Conservation (phyloP, 2,113 vertebrate species). For the Phylloscopus trochilus region DNA sequence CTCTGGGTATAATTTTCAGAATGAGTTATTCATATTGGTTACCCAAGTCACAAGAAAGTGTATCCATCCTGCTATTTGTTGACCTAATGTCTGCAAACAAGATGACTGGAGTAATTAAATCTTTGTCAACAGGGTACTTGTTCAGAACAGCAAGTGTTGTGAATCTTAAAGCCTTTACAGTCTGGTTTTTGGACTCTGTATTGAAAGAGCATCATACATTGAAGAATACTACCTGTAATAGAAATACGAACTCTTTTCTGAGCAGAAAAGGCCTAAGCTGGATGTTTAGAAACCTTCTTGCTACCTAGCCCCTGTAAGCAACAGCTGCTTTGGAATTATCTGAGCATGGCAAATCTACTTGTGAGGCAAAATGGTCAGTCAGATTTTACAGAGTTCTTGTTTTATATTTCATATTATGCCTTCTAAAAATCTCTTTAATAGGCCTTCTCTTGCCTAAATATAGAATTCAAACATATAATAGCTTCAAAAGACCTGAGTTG, state of each 20-base stretch:
- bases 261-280: neutral
- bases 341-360: neutral
- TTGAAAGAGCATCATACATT: neutral
- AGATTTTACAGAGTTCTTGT: neutral
- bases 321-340: neutral
- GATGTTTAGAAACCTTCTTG: neutral
- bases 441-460: neutral
- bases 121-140: neutral
- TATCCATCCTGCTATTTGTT: neutral
- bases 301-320: neutral
- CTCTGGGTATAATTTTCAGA: neutral
- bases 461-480: neutral
- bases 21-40: neutral
- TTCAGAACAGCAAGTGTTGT: neutral
- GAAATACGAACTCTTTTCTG: neutral
- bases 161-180: neutral
- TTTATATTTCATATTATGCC: neutral
- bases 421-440: neutral
- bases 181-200: neutral
- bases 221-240: neutral
- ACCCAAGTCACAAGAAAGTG: neutral
- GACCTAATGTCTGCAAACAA: neutral
- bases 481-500: neutral
- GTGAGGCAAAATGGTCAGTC: neutral
- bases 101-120: neutral